A percentile compares a stretch with the other conserved stretches of the same genome.
These are phyloP conservation scores for Tetraneura akinire DNA, from an alignment of 1,140 invertebrate species.

Conservation along the genomic window DNA sequence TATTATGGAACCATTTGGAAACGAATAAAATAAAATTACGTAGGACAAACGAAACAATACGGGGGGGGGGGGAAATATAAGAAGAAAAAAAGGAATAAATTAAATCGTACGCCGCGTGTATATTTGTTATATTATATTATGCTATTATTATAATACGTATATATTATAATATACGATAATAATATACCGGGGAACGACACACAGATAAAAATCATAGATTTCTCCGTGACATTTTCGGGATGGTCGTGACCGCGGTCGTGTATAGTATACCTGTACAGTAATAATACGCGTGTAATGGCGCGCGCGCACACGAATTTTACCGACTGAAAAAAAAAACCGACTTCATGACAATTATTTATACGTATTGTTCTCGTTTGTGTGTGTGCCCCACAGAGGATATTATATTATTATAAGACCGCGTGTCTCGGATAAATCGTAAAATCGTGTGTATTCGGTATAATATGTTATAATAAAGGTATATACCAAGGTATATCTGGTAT, in stretches of 20 bases:
- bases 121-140: no score
- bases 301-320: slow-evolving; percentile 46
- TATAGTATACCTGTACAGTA: no score
- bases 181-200: background rate
- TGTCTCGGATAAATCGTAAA: slow-evolving; percentile 46
- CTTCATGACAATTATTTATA: slow-evolving; percentile 51
- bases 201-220: slow-evolving; percentile 50
- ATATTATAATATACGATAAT: background rate
- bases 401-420: no score
- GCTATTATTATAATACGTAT: no score
- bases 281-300: slow-evolving; percentile 22
- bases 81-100: slow-evolving; percentile 39
- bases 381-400: slow-evolving; percentile 34
- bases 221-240: slow-evolving; percentile 49
- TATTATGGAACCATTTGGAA: no score
- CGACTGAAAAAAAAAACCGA: slow-evolving; percentile 38
- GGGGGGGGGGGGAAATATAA: background rate
- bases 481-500: no score
- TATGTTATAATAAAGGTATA: background rate
- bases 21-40: slow-evolving; percentile 24
- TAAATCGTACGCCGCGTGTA: background rate
- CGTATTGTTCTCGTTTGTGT: slow-evolving; percentile 50
- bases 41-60: slow-evolving; percentile 5
- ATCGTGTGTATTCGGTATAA: slow-evolving; percentile 29
- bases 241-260: slow-evolving; percentile 37